A percentile compares a stretch with the other conserved stretches of the same genome.
Conservation (phyloP, 2,797 vertebrate species). For the Pseudopleuronectes americanus region DNA sequence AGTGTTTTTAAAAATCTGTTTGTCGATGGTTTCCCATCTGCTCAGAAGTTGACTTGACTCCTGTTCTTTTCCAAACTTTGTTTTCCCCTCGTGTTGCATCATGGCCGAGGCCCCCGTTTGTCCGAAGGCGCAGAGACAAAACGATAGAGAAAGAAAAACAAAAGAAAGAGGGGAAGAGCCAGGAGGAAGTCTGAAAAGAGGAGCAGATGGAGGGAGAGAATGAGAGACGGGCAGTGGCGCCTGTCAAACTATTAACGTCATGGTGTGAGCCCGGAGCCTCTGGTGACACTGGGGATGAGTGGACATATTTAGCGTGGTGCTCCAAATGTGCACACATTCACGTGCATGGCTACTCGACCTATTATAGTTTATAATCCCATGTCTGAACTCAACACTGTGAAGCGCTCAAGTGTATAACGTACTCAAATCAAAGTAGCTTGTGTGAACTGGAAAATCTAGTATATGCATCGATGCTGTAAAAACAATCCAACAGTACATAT, state of each 20-base stretch:
- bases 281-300: conserved; percentile 58
- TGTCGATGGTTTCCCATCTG: background rate
- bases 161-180: background rate
- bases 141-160: background rate
- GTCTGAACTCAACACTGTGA: conserved; percentile 19
- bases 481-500: background rate
- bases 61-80: background rate
- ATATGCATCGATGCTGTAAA: background rate
- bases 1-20: background rate
- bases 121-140: background rate
- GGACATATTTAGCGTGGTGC: conserved; percentile 53
- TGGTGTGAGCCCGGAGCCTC: conserved; percentile 62
- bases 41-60: background rate
- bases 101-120: background rate
- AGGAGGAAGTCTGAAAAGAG: background rate
- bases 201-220: conserved; percentile 57
- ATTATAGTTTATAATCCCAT: conserved; percentile 11
- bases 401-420: background rate
- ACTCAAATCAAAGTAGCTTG: no score
- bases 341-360: background rate
- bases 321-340: conserved; percentile 9
- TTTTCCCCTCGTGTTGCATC: background rate
- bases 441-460: no score
- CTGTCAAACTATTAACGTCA: conserved; percentile 75
- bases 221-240: conserved; percentile 59